phyloP scores from a whole-genome alignment of 2,888 invertebrate genomes.

The Meliscaeva auricollis region DNA sequence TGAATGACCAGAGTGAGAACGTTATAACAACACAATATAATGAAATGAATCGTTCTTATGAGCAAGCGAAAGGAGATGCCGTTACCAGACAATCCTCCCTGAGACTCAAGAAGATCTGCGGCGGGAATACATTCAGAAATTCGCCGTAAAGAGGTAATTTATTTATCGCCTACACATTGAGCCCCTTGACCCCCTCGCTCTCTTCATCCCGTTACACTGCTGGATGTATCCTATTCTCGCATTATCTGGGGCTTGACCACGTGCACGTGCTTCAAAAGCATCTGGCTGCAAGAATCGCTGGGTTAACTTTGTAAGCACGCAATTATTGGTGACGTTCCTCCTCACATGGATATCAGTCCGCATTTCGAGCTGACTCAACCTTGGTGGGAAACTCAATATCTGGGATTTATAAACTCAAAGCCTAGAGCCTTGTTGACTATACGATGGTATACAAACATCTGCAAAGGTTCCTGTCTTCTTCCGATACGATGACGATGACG shows the following conservation, averaged over 20 bases:
- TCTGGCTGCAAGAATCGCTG: slow-evolving; percentile 17
- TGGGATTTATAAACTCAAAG: slow-evolving; percentile 52
- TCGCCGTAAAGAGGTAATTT: slow-evolving; percentile 70
- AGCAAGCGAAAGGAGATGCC: slow-evolving; percentile 66
- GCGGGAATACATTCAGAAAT: slow-evolving; percentile 50
- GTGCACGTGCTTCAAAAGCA: slow-evolving; percentile 51
- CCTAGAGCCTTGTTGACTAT: slow-evolving; percentile 39
- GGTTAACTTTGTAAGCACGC: slow-evolving; percentile 54
- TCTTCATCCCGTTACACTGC: too few relatives aligned
- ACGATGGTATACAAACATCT: slow-evolving; percentile 17
- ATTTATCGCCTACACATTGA: slow-evolving; percentile 73
- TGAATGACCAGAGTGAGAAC: slow-evolving; percentile 68
- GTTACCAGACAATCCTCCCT: slow-evolving; percentile 43
- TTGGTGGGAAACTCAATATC: slow-evolving; percentile 66
- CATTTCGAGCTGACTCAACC: slow-evolving; percentile 17
- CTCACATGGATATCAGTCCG: neutral
- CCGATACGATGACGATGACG: slow-evolving; percentile 6
- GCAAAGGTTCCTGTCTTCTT: slow-evolving; percentile 18
- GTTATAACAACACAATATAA: slow-evolving; percentile 72
- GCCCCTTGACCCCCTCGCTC: slow-evolving; percentile 45
- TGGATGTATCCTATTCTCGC: too few relatives aligned
- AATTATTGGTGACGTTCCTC: slow-evolving; percentile 48
- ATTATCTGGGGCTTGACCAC: slow-evolving; percentile 33
- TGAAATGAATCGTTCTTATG: slow-evolving; percentile 59
- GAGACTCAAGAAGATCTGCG: neutral